Evolutionary conservation across 2,113 vertebrate species (phyloP), one percentile per base, ranked within the genome.

Genomic region (Acanthisitta chloris): DNA sequence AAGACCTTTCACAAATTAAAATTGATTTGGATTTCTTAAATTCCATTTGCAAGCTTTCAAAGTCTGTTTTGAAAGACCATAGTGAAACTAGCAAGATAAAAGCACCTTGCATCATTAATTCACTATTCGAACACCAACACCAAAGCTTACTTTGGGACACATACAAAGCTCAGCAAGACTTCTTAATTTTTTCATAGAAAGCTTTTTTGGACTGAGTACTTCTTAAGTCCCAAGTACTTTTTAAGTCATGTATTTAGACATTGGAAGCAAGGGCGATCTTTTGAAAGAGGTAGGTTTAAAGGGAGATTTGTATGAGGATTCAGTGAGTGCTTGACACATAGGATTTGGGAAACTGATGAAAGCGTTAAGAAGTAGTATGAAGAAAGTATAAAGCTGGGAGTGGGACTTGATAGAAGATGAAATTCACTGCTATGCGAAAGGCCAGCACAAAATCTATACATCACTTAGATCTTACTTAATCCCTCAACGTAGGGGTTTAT

Each of bases 361-460:
- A 97, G 95, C 5, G 1, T 69, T 87, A 88, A 89, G 95, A 87
- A 90, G 49, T 82, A 72, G 74, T 80, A 82, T 0, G 54, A 91
- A 77, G 40, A 69, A 90, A 96, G 88, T 82, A 88, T 90, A 97
- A 93, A 96, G 88, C 95, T 90, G 55, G 70, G 57, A 94, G 74
- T 64, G 62, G 81, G 71, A 88, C 88, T 94, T 95, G 85, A 94
- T 61, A 93, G 84, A 88, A 74, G 92, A 82, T 61, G 67, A 91
- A 96, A 94, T 82, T 85, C 92, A 80, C 74, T 90, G 62, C 92
- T 79, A 74, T 85, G 96, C 3, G 20, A 94, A 96, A 94, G 96
- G 66, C 66, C 91, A 97, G 91, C 87, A 92, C 84, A 96, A 96
- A 96, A 97, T 96, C 96, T 95, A 97, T 96, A 97, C 74, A 85